These are phyloP conservation scores for Silvanus unidentatus DNA, from an alignment of 2,888 invertebrate genomes.

Conservation along the genomic window DNA sequence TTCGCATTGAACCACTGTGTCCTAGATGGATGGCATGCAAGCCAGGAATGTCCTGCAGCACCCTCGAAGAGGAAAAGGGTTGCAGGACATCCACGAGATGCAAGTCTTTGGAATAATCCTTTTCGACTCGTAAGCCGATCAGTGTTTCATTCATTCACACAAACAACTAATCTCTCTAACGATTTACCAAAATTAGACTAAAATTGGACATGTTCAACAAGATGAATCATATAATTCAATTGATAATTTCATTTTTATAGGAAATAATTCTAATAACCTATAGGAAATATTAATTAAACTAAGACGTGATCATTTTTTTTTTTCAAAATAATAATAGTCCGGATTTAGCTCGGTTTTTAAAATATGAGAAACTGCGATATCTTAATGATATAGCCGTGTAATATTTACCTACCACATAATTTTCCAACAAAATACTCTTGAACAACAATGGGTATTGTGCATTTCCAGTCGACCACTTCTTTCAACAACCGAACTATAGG, in stretches of 20 bases:
- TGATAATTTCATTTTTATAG: neutral
- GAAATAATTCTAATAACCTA: too few species aligned
- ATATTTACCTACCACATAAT: too few species aligned
- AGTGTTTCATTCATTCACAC: constrained; percentile 30
- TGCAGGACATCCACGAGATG: constrained; percentile 7
- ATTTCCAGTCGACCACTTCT: neutral
- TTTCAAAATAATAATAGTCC: too few species aligned
- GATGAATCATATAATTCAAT: constrained; percentile 2
- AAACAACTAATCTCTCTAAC: constrained; percentile 32
- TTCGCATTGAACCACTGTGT: constrained; percentile 12
- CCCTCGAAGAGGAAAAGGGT: constrained; percentile 17
- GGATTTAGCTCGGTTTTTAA: too few species aligned
- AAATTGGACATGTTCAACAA: constrained; percentile 17
- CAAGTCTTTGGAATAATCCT: constrained; percentile 19
- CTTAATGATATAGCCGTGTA: too few species aligned
- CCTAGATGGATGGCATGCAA: constrained; percentile 15
- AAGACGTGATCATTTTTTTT: too few species aligned
- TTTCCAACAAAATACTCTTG: neutral
- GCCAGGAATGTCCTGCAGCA: constrained; percentile 24
- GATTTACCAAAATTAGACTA: constrained; percentile 30
- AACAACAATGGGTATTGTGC: neutral
- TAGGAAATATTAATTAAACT: too few species aligned
- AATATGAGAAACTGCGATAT: too few species aligned
- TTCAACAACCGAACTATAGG: too few species aligned
- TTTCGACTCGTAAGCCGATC: constrained; percentile 30